These are phyloP conservation scores for Ictidomys tridecemlineatus DNA, from an alignment of 2,113 vertebrate genomes.

Conservation along the genomic window DNA sequence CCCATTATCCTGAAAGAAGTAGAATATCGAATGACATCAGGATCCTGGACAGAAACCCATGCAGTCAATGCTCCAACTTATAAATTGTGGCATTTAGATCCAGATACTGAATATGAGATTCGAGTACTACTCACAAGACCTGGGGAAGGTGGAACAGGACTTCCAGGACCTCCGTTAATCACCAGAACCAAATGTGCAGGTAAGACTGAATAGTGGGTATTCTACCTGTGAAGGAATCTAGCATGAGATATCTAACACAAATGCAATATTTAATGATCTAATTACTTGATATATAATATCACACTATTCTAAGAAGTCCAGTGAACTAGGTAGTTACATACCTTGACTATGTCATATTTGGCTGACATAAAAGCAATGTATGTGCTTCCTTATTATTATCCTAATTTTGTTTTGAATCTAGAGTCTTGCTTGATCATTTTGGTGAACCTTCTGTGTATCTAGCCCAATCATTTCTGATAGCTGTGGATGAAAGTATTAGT, in stretches of 20 bases:
- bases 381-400: not conserved
- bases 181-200: slow-evolving; percentile 99
- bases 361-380: not conserved
- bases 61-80: slow-evolving; percentile 98
- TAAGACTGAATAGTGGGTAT: slow-evolving; percentile 76
- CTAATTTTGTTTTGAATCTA: not conserved
- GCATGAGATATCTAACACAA: too few species aligned
- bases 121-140: slow-evolving; percentile 96
- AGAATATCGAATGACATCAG: slow-evolving; percentile 98
- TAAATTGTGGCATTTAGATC: slow-evolving; percentile 98
- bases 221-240: not conserved
- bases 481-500: not conserved
- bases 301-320: not conserved
- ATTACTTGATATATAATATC: not conserved
- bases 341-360: not conserved
- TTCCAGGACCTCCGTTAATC: slow-evolving; percentile 95
- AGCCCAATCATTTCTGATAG: not conserved
- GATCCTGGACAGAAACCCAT: slow-evolving; percentile 97
- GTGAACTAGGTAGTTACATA: not conserved
- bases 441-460: not conserved
- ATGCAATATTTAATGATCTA: not conserved
- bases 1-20: slow-evolving; percentile 99
- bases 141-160: slow-evolving; percentile 96
- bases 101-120: slow-evolving; percentile 98
- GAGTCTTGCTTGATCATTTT: not conserved